Evolutionary conservation across 2,797 vertebrate species (phyloP).

Genomic region (Ctenochaetus hawaiiensis): DNA sequence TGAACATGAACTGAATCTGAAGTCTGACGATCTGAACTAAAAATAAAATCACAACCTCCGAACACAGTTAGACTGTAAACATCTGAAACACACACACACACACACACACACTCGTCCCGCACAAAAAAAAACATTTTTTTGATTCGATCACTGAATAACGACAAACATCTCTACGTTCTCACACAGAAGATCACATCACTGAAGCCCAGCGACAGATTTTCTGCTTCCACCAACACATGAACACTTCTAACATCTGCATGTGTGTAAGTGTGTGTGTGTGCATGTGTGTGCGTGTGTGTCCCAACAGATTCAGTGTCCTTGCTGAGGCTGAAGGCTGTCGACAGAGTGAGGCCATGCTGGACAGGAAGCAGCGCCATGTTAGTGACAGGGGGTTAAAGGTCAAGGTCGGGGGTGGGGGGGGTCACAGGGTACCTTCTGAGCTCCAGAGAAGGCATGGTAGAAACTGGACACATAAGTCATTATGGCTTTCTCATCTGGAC

Average conservation of each 20-base stretch:
- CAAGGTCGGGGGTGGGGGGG: conserved; percentile 1
- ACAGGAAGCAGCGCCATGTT: conserved; percentile 65
- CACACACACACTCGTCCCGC: too few relatives aligned
- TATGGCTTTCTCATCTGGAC: conserved; percentile 97
- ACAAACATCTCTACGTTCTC: background rate
- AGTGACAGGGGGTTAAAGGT: conserved; percentile 57
- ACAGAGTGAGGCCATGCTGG: conserved; percentile 78
- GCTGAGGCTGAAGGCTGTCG: conserved; percentile 46
- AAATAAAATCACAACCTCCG: too few relatives aligned
- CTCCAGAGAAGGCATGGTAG: conserved; percentile 98
- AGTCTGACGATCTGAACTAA: too few relatives aligned
- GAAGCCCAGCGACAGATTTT: background rate
- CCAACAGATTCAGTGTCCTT: conserved; percentile 20
- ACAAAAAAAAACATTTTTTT: background rate
- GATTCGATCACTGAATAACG: background rate
- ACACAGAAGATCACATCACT: background rate
- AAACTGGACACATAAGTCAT: conserved; percentile 99
- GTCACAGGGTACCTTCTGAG: conserved; percentile 85
- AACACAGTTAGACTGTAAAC: too few relatives aligned
- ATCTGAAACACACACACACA: too few relatives aligned
- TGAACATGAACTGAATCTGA: too few relatives aligned
- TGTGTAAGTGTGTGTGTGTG: conserved; percentile 5
- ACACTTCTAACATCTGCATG: background rate
- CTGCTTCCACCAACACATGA: conserved; percentile 26
- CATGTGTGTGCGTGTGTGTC: conserved; percentile 39